These are phyloP conservation scores for Hyperopisus bebe DNA, from an alignment of 2,113 vertebrate species.

Conservation along the genomic window DNA sequence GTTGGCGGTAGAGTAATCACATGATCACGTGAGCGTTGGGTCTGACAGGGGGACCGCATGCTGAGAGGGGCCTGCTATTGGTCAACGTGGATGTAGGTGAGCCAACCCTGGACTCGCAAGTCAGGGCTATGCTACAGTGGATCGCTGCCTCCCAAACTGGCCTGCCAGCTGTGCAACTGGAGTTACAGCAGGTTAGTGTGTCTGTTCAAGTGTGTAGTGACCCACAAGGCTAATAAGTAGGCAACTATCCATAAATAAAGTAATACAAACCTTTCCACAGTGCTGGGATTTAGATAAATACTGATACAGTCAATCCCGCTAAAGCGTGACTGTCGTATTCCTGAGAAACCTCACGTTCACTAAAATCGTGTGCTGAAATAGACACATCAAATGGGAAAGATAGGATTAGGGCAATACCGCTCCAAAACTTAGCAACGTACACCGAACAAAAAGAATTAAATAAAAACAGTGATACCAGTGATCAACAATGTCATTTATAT, in stretches of 20 bases:
- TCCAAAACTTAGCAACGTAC: neutral
- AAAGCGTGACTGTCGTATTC: neutral
- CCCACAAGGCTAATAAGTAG: neutral
- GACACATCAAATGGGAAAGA: neutral
- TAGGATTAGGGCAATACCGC: neutral
- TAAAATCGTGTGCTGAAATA: neutral
- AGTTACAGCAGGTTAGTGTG: conserved; percentile 74
- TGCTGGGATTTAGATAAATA: neutral
- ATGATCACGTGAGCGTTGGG: neutral
- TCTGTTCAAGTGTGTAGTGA: neutral
- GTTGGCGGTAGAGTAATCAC: neutral
- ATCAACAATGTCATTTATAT: neutral
- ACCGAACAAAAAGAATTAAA: neutral
- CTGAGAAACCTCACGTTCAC: neutral
- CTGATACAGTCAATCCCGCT: neutral
- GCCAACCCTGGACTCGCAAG: conserved; percentile 67
- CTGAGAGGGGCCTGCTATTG: conserved; percentile 58
- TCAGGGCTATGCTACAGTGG: conserved; percentile 84
- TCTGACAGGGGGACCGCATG: conserved; percentile 58
- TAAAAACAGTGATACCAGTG: neutral
- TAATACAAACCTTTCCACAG: neutral
- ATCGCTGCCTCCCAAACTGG: conserved; percentile 80
- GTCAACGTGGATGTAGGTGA: conserved; percentile 69
- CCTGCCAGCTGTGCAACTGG: conserved; percentile 71
- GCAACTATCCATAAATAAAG: neutral